A percentile compares a stretch with the other conserved stretches of the same genome.
Evolutionary conservation across 2,888 invertebrate genomes (phyloP).

Genomic region (Drosophila lacicola): DNA sequence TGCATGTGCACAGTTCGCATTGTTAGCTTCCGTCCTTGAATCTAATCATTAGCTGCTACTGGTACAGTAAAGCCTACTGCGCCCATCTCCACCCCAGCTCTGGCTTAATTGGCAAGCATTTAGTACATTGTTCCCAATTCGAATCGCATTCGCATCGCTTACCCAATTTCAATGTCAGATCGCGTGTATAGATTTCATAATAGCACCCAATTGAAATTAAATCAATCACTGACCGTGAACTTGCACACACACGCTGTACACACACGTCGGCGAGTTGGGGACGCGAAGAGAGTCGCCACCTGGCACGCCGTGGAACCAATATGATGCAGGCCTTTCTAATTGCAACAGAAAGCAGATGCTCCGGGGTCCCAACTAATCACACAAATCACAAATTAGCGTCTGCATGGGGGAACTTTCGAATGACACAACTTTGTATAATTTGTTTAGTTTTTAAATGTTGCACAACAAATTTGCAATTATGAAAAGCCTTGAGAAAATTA

Average conservation of each 20-base stretch:
- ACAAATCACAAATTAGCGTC: slow-evolving; percentile 21
- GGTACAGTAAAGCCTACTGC: slow-evolving; percentile 7
- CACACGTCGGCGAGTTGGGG: neutral
- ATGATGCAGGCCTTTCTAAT: slow-evolving; percentile 25
- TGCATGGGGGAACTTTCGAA: neutral
- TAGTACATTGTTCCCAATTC: slow-evolving; percentile 60
- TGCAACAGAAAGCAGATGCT: slow-evolving; percentile 25
- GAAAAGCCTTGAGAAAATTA: slow-evolving; percentile 21
- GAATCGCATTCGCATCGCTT: slow-evolving; percentile 56
- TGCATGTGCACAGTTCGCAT: slow-evolving; percentile 13
- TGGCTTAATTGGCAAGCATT: slow-evolving; percentile 34
- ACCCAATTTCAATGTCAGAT: slow-evolving; percentile 71
- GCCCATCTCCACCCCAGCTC: neutral
- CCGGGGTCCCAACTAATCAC: slow-evolving; percentile 3
- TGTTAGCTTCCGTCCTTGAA: slow-evolving; percentile 35
- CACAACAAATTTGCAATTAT: slow-evolving; percentile 34
- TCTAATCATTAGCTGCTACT: slow-evolving; percentile 10
- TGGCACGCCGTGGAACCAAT: slow-evolving; percentile 23
- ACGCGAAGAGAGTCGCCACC: slow-evolving; percentile 1
- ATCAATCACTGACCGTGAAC: slow-evolving; percentile 78
- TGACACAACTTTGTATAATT: slow-evolving; percentile 14
- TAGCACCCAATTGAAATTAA: slow-evolving; percentile 58
- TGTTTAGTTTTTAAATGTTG: slow-evolving; percentile 15
- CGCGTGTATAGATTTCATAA: slow-evolving; percentile 66
- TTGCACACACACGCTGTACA: slow-evolving; percentile 1